Evolutionary conservation across 1,140 invertebrate species (phyloP), one percentile per base, ranked within the genome.

Genomic region (Caenorhabditis inopinata): DNA sequence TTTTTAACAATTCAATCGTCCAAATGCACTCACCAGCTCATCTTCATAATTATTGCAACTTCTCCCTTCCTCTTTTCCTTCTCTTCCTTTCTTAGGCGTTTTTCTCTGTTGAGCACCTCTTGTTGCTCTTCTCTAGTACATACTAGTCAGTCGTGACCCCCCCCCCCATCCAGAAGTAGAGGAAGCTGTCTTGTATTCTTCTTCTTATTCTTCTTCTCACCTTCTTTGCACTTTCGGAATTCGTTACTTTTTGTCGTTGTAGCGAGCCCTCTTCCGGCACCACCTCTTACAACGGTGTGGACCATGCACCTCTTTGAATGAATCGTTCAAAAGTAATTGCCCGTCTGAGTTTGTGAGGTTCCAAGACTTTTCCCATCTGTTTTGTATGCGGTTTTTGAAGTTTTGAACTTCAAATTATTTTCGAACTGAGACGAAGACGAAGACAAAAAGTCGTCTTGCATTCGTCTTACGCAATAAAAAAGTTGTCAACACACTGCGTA

Each of bases 111-210:
- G 58, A 68, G 58, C 58, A 68, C 58, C 58, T 68, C 58, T 68
- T 68, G 32, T 68, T 68, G 58, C 58, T 68, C 51, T 58, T n/a
- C 35, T 58, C 58, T 68, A 68, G 58, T 68, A 68, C 58, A 68
- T 68, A 68, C 58, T 68, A 68, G 58, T 68, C 29, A 32, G 14
- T 38, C 58, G 32, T 68, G 58, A 68, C 58, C 58, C 58, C n/a
- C n/a, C 49, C 32, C 51, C 27, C 14, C 38, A 7, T 42, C 14
- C 38, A 7, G 6, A 7, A 7, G 38, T 42, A 42, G 14, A 42
- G 38, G 5, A 5, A 7, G 5, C 6, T 42, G 6, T 42, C 14
- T 42, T 51, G 18, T 68, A 21, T 32, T 68, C 35, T 68, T 68
- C 58, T 68, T 68, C 38, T 7, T 7, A 7, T 42, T 42, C 38